phyloP scores from a whole-genome alignment of 2,113 vertebrate genomes.

The Tonatia bakeri region DNA sequence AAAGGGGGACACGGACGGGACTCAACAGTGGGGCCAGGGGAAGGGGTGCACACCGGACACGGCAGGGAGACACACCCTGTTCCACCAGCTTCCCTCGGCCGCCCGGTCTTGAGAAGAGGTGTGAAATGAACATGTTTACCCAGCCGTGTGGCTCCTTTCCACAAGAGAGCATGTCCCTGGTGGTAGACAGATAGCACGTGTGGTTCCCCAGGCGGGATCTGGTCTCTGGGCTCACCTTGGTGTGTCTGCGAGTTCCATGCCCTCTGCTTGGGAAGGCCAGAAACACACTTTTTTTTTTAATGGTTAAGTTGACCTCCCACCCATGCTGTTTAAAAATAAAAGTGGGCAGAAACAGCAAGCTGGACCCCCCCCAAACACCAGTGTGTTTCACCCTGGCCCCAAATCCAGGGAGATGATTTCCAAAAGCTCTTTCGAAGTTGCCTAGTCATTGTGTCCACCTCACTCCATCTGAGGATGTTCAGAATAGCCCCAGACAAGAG shows the following conservation, averaged over 20 bases:
- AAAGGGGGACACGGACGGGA: background rate
- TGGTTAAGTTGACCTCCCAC: background rate
- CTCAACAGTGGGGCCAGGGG: background rate
- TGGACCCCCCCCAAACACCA: background rate
- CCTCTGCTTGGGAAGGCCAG: background rate
- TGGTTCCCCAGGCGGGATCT: background rate
- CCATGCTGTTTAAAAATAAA: conserved; percentile 27
- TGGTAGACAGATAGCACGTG: fast-evolving
- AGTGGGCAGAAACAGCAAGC: background rate
- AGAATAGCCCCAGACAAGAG: conserved; percentile 62
- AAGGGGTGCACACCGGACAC: background rate
- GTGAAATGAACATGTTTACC: background rate
- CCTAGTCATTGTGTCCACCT: conserved; percentile 44
- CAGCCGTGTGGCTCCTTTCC: background rate
- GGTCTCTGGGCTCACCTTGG: background rate
- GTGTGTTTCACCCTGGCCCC: background rate
- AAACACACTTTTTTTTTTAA: background rate
- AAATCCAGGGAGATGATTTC: background rate
- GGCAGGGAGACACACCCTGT: background rate
- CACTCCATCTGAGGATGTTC: conserved; percentile 30
- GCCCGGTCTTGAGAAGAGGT: background rate
- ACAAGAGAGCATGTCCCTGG: background rate
- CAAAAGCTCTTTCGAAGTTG: conserved; percentile 60
- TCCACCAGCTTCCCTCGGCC: background rate
- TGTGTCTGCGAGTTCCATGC: background rate